A percentile compares a stretch with the other conserved stretches of the same genome.
phyloP scores from a whole-genome alignment of 2,888 invertebrate species.

The Tetrapedia diversipes region DNA sequence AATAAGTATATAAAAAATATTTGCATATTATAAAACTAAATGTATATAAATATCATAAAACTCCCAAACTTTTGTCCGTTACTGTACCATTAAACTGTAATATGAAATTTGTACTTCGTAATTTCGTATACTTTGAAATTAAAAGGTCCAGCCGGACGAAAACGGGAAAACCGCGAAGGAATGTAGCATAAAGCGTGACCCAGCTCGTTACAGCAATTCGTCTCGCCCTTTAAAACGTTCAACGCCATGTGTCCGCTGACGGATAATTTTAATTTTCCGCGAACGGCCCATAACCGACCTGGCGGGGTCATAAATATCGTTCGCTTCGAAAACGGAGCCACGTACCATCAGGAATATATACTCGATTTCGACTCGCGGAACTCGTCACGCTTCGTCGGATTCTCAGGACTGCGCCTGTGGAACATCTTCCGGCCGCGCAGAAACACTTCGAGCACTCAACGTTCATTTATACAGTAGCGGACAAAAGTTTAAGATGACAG shows the following conservation, averaged over 20 bases:
- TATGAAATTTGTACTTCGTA: no score
- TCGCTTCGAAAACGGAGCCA: conserved; percentile 8
- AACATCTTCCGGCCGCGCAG: no score
- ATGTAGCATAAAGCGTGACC: conserved; percentile 29
- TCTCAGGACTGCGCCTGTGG: no score
- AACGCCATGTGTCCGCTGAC: conserved; percentile 26
- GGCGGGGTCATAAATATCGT: conserved; percentile 23
- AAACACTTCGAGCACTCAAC: neutral
- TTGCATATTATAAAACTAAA: no score
- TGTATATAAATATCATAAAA: no score
- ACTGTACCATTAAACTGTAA: no score
- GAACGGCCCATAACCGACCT: conserved; percentile 20
- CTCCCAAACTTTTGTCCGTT: no score
- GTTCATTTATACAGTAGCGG: neutral
- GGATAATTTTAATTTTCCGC: conserved; percentile 48
- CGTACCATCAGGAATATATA: neutral
- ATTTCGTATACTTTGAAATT: neutral
- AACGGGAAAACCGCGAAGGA: neutral
- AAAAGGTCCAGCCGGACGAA: neutral
- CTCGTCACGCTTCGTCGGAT: neutral
- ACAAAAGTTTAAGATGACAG: no score
- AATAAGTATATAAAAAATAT: no score
- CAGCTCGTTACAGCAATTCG: conserved; percentile 37
- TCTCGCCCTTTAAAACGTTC: conserved; percentile 41
- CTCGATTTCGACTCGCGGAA: neutral